Conservation (phyloP, 1,140 invertebrate species). For the Drosophila sucinea region DNA sequence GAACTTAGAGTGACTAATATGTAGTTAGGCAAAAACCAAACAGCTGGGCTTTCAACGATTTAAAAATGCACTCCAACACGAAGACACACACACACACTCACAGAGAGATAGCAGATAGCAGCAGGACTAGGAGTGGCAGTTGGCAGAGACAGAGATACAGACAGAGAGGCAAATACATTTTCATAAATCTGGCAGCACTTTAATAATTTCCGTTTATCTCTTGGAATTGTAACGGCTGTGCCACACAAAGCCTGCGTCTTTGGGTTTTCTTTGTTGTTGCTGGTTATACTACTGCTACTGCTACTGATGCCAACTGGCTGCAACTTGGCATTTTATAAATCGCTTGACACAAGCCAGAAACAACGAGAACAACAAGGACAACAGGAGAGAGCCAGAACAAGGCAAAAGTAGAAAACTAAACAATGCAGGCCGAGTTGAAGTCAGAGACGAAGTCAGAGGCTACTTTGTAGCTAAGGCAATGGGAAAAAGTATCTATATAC, state of each 20-base stretch:
- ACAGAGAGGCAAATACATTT: slow-evolving; percentile 55
- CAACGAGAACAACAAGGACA: slow-evolving; percentile 43
- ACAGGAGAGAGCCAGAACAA: slow-evolving; percentile 23
- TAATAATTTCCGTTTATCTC: slow-evolving; percentile 81
- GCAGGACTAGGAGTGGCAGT: neutral
- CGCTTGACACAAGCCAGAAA: slow-evolving; percentile 78
- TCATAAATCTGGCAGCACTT: slow-evolving; percentile 80
- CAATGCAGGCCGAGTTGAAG: slow-evolving; percentile 59
- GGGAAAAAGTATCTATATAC: slow-evolving; percentile 39
- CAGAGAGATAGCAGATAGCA: neutral
- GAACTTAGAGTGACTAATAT: slow-evolving; percentile 45
- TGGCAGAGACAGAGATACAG: neutral
- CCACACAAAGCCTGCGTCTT: slow-evolving; percentile 42
- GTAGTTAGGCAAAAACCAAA: slow-evolving; percentile 28
- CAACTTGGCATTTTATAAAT: slow-evolving; percentile 75
- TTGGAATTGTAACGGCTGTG: slow-evolving; percentile 61
- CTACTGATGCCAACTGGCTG: slow-evolving; percentile 24
- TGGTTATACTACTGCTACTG: slow-evolving; percentile 55
- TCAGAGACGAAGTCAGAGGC: slow-evolving; percentile 29
- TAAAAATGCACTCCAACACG: slow-evolving; percentile 42
- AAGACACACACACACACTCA: neutral
- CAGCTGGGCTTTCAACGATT: slow-evolving; percentile 37
- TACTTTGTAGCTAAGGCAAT: slow-evolving; percentile 60
- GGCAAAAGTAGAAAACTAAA: slow-evolving; percentile 73
- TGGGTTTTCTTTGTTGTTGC: slow-evolving; percentile 26